These are phyloP conservation scores for Trinorchestia longiramus DNA, from an alignment of 1,140 invertebrate species.

Conservation along the genomic window DNA sequence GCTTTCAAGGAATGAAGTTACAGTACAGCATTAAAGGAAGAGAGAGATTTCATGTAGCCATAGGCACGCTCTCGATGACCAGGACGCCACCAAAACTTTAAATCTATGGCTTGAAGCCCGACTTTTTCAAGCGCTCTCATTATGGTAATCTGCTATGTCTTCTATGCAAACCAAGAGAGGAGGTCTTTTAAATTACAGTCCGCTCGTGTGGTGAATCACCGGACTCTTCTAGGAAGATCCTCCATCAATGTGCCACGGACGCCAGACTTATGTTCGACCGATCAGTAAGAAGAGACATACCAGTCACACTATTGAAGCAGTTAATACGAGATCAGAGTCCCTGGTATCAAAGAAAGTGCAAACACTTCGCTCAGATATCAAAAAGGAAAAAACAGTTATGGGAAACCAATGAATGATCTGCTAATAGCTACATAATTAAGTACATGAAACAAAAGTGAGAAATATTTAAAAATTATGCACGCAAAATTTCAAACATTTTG, in stretches of 20 bases:
- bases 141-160: conserved; percentile 20
- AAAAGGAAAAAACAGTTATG: no score
- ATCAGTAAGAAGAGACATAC: background rate
- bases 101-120: background rate
- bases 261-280: background rate
- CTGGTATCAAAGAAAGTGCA: no score
- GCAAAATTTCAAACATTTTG: background rate
- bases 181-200: conserved; percentile 36
- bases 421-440: no score
- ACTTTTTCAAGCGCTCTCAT: background rate
- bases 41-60: background rate
- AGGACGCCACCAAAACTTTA: no score
- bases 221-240: background rate
- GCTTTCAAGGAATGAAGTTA: background rate
- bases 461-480: background rate
- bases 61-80: background rate
- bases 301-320: no score
- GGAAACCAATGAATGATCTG: no score
- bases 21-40: background rate
- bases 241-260: background rate
- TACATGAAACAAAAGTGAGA: background rate
- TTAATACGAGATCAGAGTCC: no score
- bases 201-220: background rate
- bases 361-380: no score
- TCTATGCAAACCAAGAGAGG: conserved; percentile 38